A percentile compares a stretch with the other conserved stretches of the same genome.
Evolutionary conservation across 2,797 vertebrate species (phyloP).

Genomic region (Cyclopterus lumpus): DNA sequence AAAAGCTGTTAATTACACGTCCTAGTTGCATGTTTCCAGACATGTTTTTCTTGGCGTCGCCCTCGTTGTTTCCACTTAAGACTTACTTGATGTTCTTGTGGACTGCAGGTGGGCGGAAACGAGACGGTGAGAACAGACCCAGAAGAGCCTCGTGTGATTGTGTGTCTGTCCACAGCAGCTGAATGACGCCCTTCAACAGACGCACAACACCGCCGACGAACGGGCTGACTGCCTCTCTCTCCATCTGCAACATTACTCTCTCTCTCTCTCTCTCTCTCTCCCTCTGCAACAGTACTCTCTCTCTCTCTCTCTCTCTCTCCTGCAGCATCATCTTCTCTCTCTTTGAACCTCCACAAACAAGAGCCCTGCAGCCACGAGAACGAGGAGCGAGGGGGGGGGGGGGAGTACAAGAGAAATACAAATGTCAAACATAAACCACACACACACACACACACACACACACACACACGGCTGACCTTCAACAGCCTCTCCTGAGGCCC

Average conservation of each 20-base stretch:
- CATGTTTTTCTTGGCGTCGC: not conserved
- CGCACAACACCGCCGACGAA: not conserved
- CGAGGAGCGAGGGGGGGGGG: too few species aligned
- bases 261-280: not conserved
- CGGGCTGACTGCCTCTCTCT: constrained; percentile 36
- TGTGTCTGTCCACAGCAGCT: constrained; percentile 11
- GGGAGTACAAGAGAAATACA: too few species aligned
- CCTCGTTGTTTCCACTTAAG: not conserved
- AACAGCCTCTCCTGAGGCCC: constrained; percentile 43
- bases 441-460: constrained; percentile 17
- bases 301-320: too few species aligned
- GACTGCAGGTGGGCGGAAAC: too few species aligned
- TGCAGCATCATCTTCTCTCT: too few species aligned
- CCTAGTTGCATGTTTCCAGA: not conserved
- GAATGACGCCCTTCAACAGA: constrained; percentile 29
- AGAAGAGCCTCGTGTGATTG: constrained; percentile 3
- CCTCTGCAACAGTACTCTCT: too few species aligned
- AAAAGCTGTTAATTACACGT: not conserved
- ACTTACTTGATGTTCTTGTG: not conserved
- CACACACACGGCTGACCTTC: constrained; percentile 60
- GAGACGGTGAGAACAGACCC: not conserved
- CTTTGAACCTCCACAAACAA: too few species aligned
- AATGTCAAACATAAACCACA: constrained; percentile 53
- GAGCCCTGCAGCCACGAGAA: constrained; percentile 26
- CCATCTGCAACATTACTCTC: constrained; percentile 1